phyloP scores from a whole-genome alignment of 2,797 vertebrate species.

The Siniperca undulata region DNA sequence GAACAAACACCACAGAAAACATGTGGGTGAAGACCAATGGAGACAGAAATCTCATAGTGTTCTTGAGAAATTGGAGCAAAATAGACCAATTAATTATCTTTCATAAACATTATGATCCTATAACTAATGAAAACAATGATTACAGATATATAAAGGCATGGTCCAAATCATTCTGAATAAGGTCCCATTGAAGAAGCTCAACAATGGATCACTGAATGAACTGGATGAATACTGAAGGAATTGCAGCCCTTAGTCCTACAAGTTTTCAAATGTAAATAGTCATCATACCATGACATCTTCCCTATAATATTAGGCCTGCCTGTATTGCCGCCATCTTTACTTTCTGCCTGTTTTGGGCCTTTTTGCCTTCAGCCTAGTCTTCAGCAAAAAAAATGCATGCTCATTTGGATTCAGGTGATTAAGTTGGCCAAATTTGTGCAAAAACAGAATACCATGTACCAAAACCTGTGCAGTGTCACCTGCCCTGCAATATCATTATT shows the following conservation, averaged over 20 bases:
- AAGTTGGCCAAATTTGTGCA: background rate
- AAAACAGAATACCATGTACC: background rate
- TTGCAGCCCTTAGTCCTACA: background rate
- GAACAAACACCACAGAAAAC: conserved; percentile 3
- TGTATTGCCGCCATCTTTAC: background rate
- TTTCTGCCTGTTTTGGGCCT: background rate
- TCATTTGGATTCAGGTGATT: background rate
- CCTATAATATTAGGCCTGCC: background rate
- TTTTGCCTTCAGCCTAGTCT: background rate
- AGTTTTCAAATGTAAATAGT: background rate
- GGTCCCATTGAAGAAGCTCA: background rate
- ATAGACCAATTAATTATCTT: background rate
- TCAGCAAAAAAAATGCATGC: background rate
- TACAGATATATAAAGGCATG: background rate
- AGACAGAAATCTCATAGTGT: background rate
- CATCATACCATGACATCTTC: background rate
- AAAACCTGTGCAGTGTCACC: background rate
- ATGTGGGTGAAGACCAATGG: background rate
- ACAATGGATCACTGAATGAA: background rate
- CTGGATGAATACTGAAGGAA: background rate
- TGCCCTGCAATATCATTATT: background rate
- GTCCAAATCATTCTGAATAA: background rate
- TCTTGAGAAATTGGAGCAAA: background rate
- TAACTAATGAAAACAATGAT: background rate
- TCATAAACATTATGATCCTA: background rate